These are phyloP conservation scores for Zosterops pallidus DNA, from an alignment of 2,113 vertebrate genomes.

Conservation along the genomic window DNA sequence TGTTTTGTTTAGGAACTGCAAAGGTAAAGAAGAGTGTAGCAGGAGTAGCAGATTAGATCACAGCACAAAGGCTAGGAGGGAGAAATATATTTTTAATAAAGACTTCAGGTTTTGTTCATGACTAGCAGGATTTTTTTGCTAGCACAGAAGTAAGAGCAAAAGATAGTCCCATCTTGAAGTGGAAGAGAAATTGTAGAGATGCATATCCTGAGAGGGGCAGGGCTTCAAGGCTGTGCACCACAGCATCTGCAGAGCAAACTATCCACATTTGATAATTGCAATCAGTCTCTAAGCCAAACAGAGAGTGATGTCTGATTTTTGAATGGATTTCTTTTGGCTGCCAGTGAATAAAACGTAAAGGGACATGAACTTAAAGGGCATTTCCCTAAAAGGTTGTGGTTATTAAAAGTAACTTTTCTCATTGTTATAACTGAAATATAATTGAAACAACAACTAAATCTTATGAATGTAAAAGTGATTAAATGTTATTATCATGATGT, in stretches of 20 bases:
- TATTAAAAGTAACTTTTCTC: background rate
- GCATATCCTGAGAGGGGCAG: rapidly evolving
- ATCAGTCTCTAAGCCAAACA: background rate
- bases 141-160: background rate
- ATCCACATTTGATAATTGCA: background rate
- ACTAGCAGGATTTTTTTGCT: background rate
- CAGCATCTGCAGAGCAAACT: background rate
- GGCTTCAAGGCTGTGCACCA: background rate
- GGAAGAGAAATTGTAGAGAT: background rate
- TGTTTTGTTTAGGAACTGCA: background rate
- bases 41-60: background rate
- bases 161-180: background rate
- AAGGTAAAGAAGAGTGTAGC: background rate
- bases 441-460: background rate
- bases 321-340: background rate
- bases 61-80: background rate
- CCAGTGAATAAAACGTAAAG: background rate
- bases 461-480: background rate
- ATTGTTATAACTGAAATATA: background rate
- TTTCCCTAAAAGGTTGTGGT: background rate
- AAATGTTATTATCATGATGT: background rate
- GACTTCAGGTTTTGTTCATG: background rate
- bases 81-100: background rate
- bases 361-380: background rate
- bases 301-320: background rate